Conservation (phyloP, 2,113 vertebrate genomes). For the Mungos mungo region DNA sequence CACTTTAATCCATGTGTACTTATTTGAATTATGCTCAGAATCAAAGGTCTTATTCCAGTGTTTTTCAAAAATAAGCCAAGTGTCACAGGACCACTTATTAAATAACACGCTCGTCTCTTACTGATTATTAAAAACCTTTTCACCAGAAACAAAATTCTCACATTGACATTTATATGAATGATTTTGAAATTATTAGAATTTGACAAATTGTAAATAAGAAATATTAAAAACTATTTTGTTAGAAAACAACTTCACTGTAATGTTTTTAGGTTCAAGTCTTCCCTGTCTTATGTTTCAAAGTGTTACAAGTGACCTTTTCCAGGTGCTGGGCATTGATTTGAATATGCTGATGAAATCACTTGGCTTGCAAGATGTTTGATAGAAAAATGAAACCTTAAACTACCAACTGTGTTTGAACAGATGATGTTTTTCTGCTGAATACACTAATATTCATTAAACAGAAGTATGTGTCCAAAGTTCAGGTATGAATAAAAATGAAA, state of each 20-base stretch:
- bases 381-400: conserved; percentile 88
- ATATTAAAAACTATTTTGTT: conserved; percentile 3
- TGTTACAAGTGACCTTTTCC: conserved; percentile 84
- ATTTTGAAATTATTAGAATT: conserved; percentile 29
- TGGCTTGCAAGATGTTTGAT: conserved; percentile 82
- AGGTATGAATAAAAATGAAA: conserved; percentile 88
- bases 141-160: conserved; percentile 3
- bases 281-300: conserved; percentile 74
- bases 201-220: conserved; percentile 14
- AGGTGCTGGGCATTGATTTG: conserved; percentile 73
- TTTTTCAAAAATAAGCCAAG: background rate
- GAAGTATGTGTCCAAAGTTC: conserved; percentile 85
- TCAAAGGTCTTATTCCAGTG: background rate
- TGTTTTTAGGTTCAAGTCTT: conserved; percentile 67
- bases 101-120: background rate
- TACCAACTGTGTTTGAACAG: conserved; percentile 81
- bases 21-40: background rate
- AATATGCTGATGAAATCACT: conserved; percentile 91
- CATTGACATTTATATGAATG: background rate
- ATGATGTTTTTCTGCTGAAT: conserved; percentile 85
- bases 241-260: background rate
- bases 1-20: background rate
- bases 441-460: conserved; percentile 85
- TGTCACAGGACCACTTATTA: conserved; percentile 21
- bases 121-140: background rate